These are phyloP conservation scores for Coryphaenoides rupestris DNA, from an alignment of 2,113 vertebrate genomes.

Conservation along the genomic window DNA sequence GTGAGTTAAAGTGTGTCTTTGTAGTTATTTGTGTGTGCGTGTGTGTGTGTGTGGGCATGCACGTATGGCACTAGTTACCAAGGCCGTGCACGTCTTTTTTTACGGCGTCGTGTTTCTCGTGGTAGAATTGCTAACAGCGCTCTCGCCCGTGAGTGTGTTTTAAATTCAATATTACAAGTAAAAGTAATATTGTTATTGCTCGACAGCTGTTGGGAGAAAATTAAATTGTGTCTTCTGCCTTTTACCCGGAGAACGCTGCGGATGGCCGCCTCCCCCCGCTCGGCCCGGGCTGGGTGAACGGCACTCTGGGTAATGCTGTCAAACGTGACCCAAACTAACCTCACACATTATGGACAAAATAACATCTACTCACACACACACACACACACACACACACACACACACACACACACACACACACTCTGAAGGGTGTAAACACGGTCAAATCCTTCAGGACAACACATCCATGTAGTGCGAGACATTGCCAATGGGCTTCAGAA, in stretches of 20 bases:
- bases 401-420: slow-evolving; percentile 3
- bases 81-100: too few species aligned
- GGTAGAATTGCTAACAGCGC: neutral
- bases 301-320: slow-evolving; percentile 41
- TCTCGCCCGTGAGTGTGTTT: neutral
- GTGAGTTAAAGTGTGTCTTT: too few species aligned
- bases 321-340: slow-evolving; percentile 46
- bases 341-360: slow-evolving; percentile 19
- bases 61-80: too few species aligned
- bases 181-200: slow-evolving; percentile 21
- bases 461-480: slow-evolving; percentile 32
- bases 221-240: neutral
- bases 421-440: slow-evolving; percentile 23
- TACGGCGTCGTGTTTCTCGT: neutral
- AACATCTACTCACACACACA: too few species aligned
- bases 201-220: slow-evolving; percentile 23
- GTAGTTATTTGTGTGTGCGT: too few species aligned
- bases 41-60: too few species aligned
- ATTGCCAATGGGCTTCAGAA: slow-evolving; percentile 23
- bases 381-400: slow-evolving; percentile 8
- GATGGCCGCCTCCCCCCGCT: slow-evolving; percentile 18
- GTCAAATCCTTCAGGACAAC: slow-evolving; percentile 26
- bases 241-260: too few species aligned
- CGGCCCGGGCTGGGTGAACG: slow-evolving; percentile 32
- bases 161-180: slow-evolving; percentile 10